Conservation (phyloP, 1,140 invertebrate species). For the Brachystomella parvula region DNA sequence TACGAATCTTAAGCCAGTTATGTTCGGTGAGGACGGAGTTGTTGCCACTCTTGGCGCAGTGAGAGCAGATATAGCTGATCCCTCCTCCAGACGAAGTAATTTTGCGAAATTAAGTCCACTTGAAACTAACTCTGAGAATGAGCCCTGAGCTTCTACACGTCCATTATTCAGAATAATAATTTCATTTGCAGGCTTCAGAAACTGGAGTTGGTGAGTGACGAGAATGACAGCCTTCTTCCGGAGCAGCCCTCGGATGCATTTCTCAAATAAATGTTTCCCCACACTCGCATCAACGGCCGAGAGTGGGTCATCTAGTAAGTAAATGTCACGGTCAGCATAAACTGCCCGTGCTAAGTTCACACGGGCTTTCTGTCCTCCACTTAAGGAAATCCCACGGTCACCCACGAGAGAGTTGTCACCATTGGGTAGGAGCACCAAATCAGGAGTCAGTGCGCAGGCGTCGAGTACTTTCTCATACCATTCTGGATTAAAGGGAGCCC, state of each 20-base stretch:
- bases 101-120: neutral
- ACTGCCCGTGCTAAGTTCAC: slow-evolving; percentile 45
- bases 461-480: slow-evolving; percentile 41
- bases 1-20: neutral
- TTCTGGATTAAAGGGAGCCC: slow-evolving; percentile 23
- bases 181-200: slow-evolving; percentile 46
- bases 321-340: slow-evolving; percentile 42
- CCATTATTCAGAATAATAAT: slow-evolving; percentile 32
- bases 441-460: slow-evolving; percentile 49
- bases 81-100: neutral
- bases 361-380: slow-evolving; percentile 52
- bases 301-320: slow-evolving; percentile 49
- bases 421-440: slow-evolving; percentile 47
- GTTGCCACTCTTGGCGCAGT: too few relatives aligned
- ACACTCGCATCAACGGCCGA: slow-evolving; percentile 48
- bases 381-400: slow-evolving; percentile 50
- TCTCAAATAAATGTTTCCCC: slow-evolving; percentile 46
- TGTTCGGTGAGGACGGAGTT: neutral
- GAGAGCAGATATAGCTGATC: too few relatives aligned
- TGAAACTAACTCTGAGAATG: neutral
- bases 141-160: neutral
- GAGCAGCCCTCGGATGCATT: slow-evolving; percentile 51
- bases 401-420: slow-evolving; percentile 51
- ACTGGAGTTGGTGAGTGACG: slow-evolving; percentile 77
- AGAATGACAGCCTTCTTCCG: slow-evolving; percentile 63